Evolutionary conservation across 2,888 invertebrate species (phyloP).

Genomic region (Scelioninae gen. 1): DNA sequence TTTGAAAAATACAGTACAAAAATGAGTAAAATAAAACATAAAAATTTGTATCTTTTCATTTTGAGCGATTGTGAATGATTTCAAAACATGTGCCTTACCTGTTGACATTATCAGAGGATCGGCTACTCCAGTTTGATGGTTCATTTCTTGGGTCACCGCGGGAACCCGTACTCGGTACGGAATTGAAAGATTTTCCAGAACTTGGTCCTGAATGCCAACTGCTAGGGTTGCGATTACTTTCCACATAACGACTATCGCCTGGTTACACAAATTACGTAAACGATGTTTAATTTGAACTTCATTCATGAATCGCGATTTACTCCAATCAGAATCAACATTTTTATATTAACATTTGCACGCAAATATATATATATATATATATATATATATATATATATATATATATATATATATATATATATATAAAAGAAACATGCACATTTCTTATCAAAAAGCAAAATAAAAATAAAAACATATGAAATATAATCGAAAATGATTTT

Average conservation of each 20-base stretch:
- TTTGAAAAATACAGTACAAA: too few species aligned
- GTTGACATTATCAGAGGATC: constrained; percentile 82
- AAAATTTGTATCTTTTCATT: too few species aligned
- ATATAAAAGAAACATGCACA: not conserved
- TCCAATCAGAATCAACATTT: constrained; percentile 37
- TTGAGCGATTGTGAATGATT: not conserved
- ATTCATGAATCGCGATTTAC: constrained; percentile 1
- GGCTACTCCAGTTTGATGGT: constrained; percentile 81
- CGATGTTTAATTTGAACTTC: constrained; percentile 33
- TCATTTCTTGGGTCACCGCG: constrained; percentile 82
- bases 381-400: too few species aligned
- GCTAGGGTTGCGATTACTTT: constrained; percentile 81
- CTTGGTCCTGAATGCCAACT: constrained; percentile 83
- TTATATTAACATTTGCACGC: not conserved
- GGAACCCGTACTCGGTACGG: constrained; percentile 79
- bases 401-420: too few species aligned
- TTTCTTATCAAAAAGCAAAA: constrained; percentile 16
- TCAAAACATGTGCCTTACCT: constrained; percentile 74
- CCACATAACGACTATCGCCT: constrained; percentile 83
- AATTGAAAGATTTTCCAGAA: constrained; percentile 82
- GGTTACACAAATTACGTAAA: constrained; percentile 63
- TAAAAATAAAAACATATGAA: not conserved
- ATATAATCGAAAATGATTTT: not conserved
- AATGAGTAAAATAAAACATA: too few species aligned
- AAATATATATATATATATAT: too few species aligned